phyloP scores from a whole-genome alignment of 2,888 invertebrate genomes.

The Argynnis bischoffii region DNA sequence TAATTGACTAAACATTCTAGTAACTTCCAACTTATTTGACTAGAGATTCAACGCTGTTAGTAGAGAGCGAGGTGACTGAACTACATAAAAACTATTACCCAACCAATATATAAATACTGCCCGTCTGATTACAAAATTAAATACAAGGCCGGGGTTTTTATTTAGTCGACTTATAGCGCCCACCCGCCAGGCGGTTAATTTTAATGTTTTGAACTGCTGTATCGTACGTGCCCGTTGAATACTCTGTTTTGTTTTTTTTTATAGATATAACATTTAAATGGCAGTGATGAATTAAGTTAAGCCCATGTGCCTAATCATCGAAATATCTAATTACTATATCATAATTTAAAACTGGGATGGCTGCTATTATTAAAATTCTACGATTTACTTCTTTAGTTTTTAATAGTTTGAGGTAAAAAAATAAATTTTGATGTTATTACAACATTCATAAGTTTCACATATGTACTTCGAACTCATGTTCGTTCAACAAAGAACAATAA shows the following conservation, averaged over 20 bases:
- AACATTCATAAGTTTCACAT: too few species aligned
- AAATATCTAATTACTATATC: not conserved
- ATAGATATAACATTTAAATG: not conserved
- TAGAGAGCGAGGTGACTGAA: slow-evolving; percentile 31
- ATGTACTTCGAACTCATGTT: too few species aligned
- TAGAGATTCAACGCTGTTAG: not conserved
- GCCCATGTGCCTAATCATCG: not conserved
- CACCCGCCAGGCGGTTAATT: slow-evolving; percentile 17
- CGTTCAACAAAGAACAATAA: too few species aligned
- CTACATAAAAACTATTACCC: slow-evolving; percentile 29
- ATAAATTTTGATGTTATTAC: too few species aligned
- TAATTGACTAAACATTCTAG: slow-evolving; percentile 19
- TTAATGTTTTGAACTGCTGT: slow-evolving; percentile 12
- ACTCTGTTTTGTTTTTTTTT: slow-evolving; percentile 6
- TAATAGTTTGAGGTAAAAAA: too few species aligned
- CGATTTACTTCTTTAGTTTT: too few species aligned
- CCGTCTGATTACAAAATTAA: slow-evolving; percentile 14
- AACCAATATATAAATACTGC: slow-evolving; percentile 16
- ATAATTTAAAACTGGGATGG: not conserved
- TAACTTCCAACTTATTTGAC: slow-evolving; percentile 17
- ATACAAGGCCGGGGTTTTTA: slow-evolving; percentile 3
- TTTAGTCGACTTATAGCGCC: slow-evolving; percentile 10
- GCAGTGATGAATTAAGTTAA: not conserved
- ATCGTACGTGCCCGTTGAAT: slow-evolving; percentile 5
- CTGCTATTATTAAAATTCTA: too few species aligned